phyloP scores from a whole-genome alignment of 2,888 invertebrate genomes.

The Ochlodes sylvanus region DNA sequence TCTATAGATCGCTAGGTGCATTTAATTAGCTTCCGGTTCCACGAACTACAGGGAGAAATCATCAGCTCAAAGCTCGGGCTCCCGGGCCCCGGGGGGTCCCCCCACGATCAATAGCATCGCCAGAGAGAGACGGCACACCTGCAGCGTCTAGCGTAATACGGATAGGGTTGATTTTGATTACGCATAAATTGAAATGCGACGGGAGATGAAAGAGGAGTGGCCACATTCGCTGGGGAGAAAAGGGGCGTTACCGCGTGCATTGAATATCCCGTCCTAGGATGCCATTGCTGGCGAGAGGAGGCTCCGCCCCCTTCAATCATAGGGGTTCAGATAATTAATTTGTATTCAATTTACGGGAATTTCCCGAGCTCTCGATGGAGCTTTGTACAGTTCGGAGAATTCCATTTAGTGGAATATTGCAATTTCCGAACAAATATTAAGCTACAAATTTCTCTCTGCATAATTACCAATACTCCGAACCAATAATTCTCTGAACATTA shows the following conservation, averaged over 20 bases:
- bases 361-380: background rate
- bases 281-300: background rate
- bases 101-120: background rate
- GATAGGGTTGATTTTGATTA: conserved; percentile 6
- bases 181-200: background rate
- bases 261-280: background rate
- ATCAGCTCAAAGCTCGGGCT: background rate
- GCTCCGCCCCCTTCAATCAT: background rate
- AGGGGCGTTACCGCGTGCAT: background rate
- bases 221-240: background rate
- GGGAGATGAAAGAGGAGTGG: background rate
- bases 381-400: background rate
- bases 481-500: no score
- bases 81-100: background rate
- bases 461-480: no score
- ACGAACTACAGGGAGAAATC: background rate
- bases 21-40: no score
- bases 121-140: background rate
- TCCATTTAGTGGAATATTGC: background rate
- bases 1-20: no score
- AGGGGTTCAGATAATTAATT: background rate
- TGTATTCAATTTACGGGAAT: background rate
- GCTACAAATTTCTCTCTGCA: no score
- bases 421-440: no score
- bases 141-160: background rate